Evolutionary conservation across 2,888 invertebrate species (phyloP), one percentile per base, ranked within the genome.

Genomic region (Yponomeuta malinellus): DNA sequence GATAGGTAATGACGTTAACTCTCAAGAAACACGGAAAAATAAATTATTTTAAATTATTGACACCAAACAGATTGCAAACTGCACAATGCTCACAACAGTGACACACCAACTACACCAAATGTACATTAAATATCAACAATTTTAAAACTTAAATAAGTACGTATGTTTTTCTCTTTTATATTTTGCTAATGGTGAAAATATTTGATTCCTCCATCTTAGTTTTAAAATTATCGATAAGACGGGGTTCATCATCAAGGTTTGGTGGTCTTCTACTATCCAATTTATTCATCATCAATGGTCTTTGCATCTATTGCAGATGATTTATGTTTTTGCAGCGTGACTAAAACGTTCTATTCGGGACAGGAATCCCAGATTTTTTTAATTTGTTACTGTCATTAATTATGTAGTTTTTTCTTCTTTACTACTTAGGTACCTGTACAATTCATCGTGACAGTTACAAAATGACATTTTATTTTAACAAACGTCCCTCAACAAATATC

Each of bases 41-140:
- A 15, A 1, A 65, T 23, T 23, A 65, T 12, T 23, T 31, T 31
- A 12, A 65, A 29, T 23, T 29, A 65, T 31, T 12, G 29, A 65
- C 10, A 65, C 65, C 33, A 65, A 29, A 10, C 65, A 65, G 33
- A 15, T 59, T 59, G 52, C 52, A 64, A 43, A 43, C 43, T 8
- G 43, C 43, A 43, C 43, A 43, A 43, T 43, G 43, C 43, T 8
- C 29, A 64, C 68, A 31, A 68, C 68, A 68, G 48, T 68, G 68
- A 68, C 68, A 68, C 68, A 68, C 29, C 68, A 68, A 52, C 52
- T 68, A 68, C 43, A 68, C 48, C 48, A 67, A n/a, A 48, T 48
- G 48, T 33, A 66, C 12, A 15, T 2, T 65, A 2, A 10, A 10
- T 31, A 65, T 31, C 31, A 31, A 31, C 31, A 31, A 31, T 9